These are phyloP conservation scores for Prunella fulvescens DNA, from an alignment of 2,113 vertebrate species.

Conservation along the genomic window DNA sequence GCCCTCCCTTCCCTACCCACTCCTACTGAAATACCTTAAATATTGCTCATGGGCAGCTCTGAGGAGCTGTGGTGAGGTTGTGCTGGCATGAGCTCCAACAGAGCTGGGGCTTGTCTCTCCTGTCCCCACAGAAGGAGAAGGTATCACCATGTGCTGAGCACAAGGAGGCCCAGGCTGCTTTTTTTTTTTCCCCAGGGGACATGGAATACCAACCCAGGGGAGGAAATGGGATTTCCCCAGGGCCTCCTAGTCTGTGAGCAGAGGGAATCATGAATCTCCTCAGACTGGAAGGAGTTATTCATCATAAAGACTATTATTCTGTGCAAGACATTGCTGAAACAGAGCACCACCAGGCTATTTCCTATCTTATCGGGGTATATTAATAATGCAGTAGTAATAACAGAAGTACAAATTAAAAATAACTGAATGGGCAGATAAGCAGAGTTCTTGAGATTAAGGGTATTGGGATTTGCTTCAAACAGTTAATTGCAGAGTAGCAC, in stretches of 20 bases:
- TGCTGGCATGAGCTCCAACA: neutral
- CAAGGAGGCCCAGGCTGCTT: neutral
- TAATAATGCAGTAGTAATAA: constrained; percentile 45
- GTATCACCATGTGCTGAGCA: neutral
- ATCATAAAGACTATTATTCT: neutral
- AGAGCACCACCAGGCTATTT: constrained; percentile 18
- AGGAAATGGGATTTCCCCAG: neutral
- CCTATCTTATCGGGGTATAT: constrained; percentile 42
- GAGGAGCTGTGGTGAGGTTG: neutral
- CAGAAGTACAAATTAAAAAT: constrained; percentile 46
- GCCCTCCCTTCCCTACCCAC: neutral
- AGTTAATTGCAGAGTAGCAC: constrained; percentile 14
- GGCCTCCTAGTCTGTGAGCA: neutral
- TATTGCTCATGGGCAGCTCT: neutral
- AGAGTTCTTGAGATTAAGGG: constrained; percentile 38
- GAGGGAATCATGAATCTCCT: neutral
- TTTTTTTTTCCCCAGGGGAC: neutral
- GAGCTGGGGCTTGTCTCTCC: neutral
- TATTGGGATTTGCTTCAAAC: constrained; percentile 30
- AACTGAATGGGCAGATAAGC: constrained; percentile 30
- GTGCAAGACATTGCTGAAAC: neutral
- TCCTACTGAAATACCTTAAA: neutral
- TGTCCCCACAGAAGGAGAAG: neutral
- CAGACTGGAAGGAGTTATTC: neutral
- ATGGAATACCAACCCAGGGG: neutral